Evolutionary conservation across 2,797 vertebrate genomes (phyloP), one percentile per base, ranked within the genome.

Genomic region (Poecilia picta): DNA sequence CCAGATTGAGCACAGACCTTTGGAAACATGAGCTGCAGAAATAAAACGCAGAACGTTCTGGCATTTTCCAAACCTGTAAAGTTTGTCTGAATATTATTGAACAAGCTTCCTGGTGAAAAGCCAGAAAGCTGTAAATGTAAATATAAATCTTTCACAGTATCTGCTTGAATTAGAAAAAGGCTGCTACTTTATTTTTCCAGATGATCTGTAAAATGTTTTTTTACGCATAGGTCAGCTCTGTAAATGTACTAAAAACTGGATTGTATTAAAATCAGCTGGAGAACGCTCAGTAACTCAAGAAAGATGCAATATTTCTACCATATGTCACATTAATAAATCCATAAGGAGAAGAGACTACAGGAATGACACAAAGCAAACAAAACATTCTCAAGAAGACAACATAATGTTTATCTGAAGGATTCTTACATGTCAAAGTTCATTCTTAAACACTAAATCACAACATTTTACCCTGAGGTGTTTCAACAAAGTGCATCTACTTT

Each of bases 391-490:
- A 74, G 45, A 75, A 80, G 68, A 68, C 80, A 84, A 81, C 11
- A 81, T n/a, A n/a, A 81, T n/a, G 41, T 83, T 53, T 49, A 31
- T 76, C 73, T 73, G 49, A 75, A 25, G 49, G 47, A 57, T 39
- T 66, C 11, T 41, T 36, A 79, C 66, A 73, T 47, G 62, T 31
- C 88, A 81, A 80, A 76, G 80, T 81, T 80, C 6, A 86, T 53
- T 76, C 13, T 85, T 79, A 86, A 89, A 86, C 77, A 80, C 45
- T 82, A 46, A 74, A 84, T 77, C 10, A 87, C 45, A 85, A 43
- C 73, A 79, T 81, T 79, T 82, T 84, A 33, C 62, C 88, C 94
- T 94, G 95, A 95, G 93, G 78, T 84, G 47, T 75, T 39, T 83
- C 10, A 72, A 87, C 76, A 74, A 77, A 80, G 83, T 86, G 83